phyloP scores from a whole-genome alignment of 2,888 invertebrate species.

The Desoria tigrina region DNA sequence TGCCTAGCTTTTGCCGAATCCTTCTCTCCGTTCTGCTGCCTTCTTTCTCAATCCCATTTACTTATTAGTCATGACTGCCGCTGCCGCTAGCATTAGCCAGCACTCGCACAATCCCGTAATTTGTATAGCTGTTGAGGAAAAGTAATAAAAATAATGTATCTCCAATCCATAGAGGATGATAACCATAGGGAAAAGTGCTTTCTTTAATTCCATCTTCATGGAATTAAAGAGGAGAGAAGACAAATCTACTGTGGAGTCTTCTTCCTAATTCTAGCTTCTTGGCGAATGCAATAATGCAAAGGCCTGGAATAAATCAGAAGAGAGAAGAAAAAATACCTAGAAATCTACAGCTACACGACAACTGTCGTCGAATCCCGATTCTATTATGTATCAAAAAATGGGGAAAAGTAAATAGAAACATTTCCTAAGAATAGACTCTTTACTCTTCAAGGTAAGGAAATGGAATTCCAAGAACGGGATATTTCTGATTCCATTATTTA shows the following conservation, averaged over 20 bases:
- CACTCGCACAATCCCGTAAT: not conserved
- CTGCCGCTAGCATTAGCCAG: conserved; percentile 6
- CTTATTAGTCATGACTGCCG: not conserved
- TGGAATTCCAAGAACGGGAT: not conserved
- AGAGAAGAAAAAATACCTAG: not conserved
- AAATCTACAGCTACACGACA: too few relatives aligned
- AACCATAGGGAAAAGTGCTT: conserved; percentile 11
- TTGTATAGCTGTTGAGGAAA: not conserved
- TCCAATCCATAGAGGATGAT: conserved; percentile 12
- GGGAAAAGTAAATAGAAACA: too few relatives aligned
- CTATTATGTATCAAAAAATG: too few relatives aligned
- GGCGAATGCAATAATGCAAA: not conserved
- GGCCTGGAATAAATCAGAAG: not conserved
- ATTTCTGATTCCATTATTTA: too few relatives aligned
- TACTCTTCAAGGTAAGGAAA: too few relatives aligned
- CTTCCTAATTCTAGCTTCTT: not conserved
- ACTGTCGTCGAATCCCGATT: too few relatives aligned
- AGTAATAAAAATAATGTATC: conserved; percentile 20
- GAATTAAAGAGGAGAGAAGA: not conserved
- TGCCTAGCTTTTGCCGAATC: not conserved
- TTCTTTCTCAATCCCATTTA: conserved; percentile 1
- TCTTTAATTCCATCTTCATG: conserved; percentile 14
- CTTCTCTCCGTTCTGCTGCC: not conserved
- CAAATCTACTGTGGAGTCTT: not conserved
- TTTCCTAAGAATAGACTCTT: too few relatives aligned